Base-by-base conservation (phyloP, 2,113 vertebrate species). In the Colossoma macropomum region DNA sequence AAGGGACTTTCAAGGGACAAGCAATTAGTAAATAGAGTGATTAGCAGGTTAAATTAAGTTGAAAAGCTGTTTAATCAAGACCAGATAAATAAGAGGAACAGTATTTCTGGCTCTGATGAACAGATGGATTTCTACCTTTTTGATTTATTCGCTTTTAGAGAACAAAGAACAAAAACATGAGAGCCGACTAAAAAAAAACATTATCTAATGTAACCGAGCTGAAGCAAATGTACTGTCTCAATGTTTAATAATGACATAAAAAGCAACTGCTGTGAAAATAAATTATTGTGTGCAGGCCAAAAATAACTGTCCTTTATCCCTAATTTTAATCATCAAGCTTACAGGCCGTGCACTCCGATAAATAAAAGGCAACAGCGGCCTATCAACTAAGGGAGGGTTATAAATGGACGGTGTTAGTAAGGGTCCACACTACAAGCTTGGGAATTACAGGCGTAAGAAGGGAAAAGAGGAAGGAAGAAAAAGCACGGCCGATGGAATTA, bases 1-100 rank as follows among this genome's bases (percentile, higher is more conserved):
- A 50, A 74, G 73, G 77, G 77, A 80, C 84, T 83, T 86, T 75
- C 48, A 87, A 81, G 71, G 77, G 77, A 79, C 86, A 89, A 85
- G 84, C 78, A 86, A 89, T 88, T 87, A 89, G 84, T 60, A 81
- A 75, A 79, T 59, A 81, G 70, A 77, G 78, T 59, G 75, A 87
- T 87, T 85, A 86, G 83, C 56, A 75, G 62, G 84, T 80, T 79
- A 77, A 82, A 86, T 84, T 77, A 88, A 84, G 59, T 84, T 86
- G 82, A 79, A 80, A 79, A 86, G 75, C 75, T 72, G 65, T 82
- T 86, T 84, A 65, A 84, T 83, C 41, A 34, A 27, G 28, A 32
- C 62, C 71, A 82, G 79, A 84, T 71, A 76, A 75, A n/a, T 13
- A n/a, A 21, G 13, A 32, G 63, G 68, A 75, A 75, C 50, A n/a